These are phyloP conservation scores for Mellilla xanthometata DNA, from an alignment of 2,888 invertebrate genomes.

Conservation along the genomic window DNA sequence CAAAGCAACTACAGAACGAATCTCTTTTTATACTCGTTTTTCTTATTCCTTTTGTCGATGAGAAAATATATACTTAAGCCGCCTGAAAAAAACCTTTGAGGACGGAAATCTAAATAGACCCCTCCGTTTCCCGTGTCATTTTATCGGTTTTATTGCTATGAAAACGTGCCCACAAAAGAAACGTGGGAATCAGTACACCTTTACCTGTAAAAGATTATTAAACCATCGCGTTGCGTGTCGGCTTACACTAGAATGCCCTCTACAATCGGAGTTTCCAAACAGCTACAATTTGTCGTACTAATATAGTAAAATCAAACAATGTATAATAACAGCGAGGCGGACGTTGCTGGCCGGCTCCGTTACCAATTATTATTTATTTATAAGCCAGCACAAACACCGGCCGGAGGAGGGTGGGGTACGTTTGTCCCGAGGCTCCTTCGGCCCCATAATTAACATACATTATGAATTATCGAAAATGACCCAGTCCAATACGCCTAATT, in stretches of 20 bases:
- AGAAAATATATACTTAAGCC: too few relatives aligned
- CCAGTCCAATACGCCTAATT: slow-evolving; percentile 72
- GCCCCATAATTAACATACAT: slow-evolving; percentile 80
- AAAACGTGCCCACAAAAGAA: neutral
- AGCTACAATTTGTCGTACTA: slow-evolving; percentile 15
- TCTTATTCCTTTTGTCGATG: neutral
- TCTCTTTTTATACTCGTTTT: neutral
- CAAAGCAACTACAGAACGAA: slow-evolving; percentile 2
- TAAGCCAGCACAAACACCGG: slow-evolving; percentile 46
- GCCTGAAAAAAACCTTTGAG: neutral
- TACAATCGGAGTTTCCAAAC: slow-evolving; percentile 1
- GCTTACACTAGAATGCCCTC: neutral
- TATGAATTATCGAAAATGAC: slow-evolving; percentile 79
- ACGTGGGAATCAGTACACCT: slow-evolving; percentile 9
- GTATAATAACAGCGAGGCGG: slow-evolving; percentile 31
- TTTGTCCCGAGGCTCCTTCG: slow-evolving; percentile 59
- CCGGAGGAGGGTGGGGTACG: slow-evolving; percentile 34
- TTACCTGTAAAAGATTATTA: slow-evolving; percentile 5
- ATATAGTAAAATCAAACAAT: slow-evolving; percentile 39
- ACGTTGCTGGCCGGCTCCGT: slow-evolving; percentile 40
- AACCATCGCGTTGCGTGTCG: slow-evolving; percentile 15
- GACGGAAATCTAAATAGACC: neutral
- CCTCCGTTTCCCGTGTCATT: neutral
- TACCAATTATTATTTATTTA: slow-evolving; percentile 52
- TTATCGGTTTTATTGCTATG: neutral